Percentiles rank a stretch among this genome's conserved stretches.
phyloP scores from a whole-genome alignment of 2,888 invertebrate genomes.

The Invenusta paracnida region DNA sequence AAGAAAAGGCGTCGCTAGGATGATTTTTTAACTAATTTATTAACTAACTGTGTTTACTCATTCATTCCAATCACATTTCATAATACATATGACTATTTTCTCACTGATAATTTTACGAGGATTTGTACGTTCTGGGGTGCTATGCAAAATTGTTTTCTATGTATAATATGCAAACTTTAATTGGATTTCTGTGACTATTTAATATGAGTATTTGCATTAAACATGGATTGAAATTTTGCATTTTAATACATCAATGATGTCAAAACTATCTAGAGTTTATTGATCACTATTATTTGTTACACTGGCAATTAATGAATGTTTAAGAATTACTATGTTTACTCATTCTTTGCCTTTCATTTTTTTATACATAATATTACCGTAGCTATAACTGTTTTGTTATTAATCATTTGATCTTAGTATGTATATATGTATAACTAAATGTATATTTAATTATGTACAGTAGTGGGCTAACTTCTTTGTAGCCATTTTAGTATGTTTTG shows the following conservation, averaged over 20 bases:
- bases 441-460: conserved; percentile 29
- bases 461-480: conserved; percentile 29
- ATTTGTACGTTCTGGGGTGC: background rate
- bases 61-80: conserved; percentile 23
- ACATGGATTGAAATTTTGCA: background rate
- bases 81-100: conserved; percentile 29
- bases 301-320: background rate
- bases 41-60: conserved; percentile 29
- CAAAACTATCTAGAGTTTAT: background rate
- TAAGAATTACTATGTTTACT: conserved; percentile 17
- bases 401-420: conserved; percentile 25
- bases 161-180: background rate
- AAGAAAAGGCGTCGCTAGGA: no score
- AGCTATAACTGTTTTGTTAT: conserved; percentile 29
- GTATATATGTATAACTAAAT: conserved; percentile 11
- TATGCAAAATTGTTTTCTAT: background rate
- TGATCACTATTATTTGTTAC: background rate
- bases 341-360: conserved; percentile 29
- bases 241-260: background rate
- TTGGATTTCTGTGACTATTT: background rate
- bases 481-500: conserved; percentile 25
- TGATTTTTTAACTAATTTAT: conserved; percentile 23
- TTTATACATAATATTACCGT: conserved; percentile 26
- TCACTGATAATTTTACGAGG: conserved; percentile 6
- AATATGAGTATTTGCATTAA: background rate